Percentiles rank a stretch among this genome's conserved stretches.
Conservation (phyloP, 2,113 vertebrate species). For the Phalacrocorax pelagicus region DNA sequence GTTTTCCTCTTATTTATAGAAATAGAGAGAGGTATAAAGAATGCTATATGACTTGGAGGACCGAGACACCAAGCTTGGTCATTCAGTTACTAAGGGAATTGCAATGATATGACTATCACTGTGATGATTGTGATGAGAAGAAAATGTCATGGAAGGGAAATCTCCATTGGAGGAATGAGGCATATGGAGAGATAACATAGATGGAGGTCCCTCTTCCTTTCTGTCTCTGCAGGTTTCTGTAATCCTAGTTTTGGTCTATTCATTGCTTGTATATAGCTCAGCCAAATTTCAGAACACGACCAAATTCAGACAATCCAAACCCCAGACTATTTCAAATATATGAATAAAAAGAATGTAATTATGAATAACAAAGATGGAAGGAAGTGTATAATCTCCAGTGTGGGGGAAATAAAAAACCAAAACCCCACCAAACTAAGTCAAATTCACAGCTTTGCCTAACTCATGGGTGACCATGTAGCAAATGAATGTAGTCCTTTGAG, state of each 20-base stretch:
- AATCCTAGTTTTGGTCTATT: neutral
- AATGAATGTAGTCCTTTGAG: neutral
- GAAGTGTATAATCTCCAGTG: neutral
- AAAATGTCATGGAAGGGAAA: neutral
- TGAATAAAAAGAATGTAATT: neutral
- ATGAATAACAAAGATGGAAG: neutral
- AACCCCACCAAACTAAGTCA: neutral
- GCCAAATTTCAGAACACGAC: neutral
- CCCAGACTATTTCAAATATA: neutral
- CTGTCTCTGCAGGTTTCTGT: neutral
- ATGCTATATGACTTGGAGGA: neutral
- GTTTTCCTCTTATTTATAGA: neutral
- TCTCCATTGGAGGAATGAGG: neutral
- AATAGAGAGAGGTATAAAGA: neutral
- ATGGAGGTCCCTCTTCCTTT: neutral
- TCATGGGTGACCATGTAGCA: neutral
- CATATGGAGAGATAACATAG: neutral
- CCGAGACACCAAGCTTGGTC: neutral
- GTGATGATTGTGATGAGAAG: neutral
- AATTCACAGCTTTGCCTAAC: neutral
- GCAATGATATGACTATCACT: neutral
- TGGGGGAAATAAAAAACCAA: accelerated
- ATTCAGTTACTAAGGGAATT: neutral
- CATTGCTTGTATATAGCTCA: neutral
- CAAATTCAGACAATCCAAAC: neutral